Percentiles rank a stretch among this genome's conserved stretches.
Evolutionary conservation across 1,140 invertebrate species (phyloP).

Genomic region (Zaprionus nigranus): DNA sequence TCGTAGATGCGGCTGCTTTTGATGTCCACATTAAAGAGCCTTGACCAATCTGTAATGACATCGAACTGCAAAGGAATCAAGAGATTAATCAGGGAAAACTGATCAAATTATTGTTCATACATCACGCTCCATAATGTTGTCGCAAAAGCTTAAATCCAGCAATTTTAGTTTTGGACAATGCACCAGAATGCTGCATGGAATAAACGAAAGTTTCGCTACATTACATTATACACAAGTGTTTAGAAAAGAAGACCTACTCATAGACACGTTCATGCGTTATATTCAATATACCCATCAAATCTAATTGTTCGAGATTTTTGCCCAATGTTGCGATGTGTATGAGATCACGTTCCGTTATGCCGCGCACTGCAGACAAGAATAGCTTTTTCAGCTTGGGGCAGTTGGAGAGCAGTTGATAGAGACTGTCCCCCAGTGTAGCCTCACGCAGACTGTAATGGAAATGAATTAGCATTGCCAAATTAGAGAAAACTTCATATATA

Average conservation of each 20-base stretch:
- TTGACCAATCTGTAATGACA: constrained; percentile 71
- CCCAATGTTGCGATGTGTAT: constrained; percentile 88
- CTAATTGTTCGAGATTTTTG: constrained; percentile 90
- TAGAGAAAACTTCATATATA: neutral
- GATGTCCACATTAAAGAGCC: constrained; percentile 76
- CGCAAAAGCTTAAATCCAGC: constrained; percentile 94
- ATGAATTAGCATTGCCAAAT: neutral
- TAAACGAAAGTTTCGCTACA: neutral
- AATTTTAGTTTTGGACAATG: constrained; percentile 89
- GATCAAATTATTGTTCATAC: constrained; percentile 76
- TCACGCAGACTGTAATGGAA: constrained; percentile 84
- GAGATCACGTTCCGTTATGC: constrained; percentile 91
- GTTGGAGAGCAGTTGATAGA: constrained; percentile 85
- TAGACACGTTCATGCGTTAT: constrained; percentile 90
- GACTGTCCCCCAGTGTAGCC: constrained; percentile 86
- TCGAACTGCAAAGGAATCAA: constrained; percentile 38
- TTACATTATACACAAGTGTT: constrained; percentile 7
- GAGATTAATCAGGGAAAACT: neutral
- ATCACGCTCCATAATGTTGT: constrained; percentile 89
- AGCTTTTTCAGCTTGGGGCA: constrained; percentile 90
- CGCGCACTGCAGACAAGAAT: constrained; percentile 91
- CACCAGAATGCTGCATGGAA: constrained; percentile 86
- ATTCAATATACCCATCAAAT: constrained; percentile 91
- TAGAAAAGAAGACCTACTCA: constrained; percentile 82
- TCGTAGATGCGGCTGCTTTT: constrained; percentile 69